Evolutionary conservation across 2,797 vertebrate species (phyloP).

Genomic region (Distichodus sexfasciatus): DNA sequence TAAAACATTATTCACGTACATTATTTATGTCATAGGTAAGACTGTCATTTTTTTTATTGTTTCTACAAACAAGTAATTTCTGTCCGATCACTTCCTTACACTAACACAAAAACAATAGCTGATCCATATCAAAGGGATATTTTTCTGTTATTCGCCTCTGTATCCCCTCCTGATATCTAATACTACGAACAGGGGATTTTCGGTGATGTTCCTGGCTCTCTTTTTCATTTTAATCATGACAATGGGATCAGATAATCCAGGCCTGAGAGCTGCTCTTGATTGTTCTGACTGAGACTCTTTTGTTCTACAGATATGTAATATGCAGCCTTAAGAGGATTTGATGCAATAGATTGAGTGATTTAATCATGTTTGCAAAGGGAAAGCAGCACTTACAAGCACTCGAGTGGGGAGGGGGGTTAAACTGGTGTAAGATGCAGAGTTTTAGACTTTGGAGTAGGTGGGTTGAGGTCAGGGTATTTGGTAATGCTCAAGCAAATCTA

Average conservation of each 20-base stretch:
- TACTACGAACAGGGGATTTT: conserved; percentile 75
- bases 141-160: conserved; percentile 56
- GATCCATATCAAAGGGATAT: conserved; percentile 57
- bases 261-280: conserved; percentile 65
- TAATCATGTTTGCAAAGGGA: conserved; percentile 72
- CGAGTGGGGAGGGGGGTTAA: conserved; percentile 41
- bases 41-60: not conserved
- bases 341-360: conserved; percentile 70
- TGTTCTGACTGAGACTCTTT: conserved; percentile 80
- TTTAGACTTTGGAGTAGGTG: conserved; percentile 6
- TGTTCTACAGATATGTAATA: conserved; percentile 82
- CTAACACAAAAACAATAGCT: conserved; percentile 59
- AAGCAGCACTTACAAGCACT: conserved; percentile 61
- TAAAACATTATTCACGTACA: too few species aligned
- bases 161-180: conserved; percentile 61
- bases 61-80: too few species aligned
- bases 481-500: conserved; percentile 24
- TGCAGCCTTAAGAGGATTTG: conserved; percentile 79
- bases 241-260: conserved; percentile 77
- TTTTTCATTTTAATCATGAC: conserved; percentile 82
- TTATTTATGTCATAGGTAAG: too few species aligned
- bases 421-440: conserved; percentile 20
- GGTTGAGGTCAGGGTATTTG: conserved; percentile 7
- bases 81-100: conserved; percentile 48
- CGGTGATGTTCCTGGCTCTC: conserved; percentile 68